Base-by-base conservation (phyloP, 2,797 vertebrate genomes). In the Mus minutoides region DNA sequence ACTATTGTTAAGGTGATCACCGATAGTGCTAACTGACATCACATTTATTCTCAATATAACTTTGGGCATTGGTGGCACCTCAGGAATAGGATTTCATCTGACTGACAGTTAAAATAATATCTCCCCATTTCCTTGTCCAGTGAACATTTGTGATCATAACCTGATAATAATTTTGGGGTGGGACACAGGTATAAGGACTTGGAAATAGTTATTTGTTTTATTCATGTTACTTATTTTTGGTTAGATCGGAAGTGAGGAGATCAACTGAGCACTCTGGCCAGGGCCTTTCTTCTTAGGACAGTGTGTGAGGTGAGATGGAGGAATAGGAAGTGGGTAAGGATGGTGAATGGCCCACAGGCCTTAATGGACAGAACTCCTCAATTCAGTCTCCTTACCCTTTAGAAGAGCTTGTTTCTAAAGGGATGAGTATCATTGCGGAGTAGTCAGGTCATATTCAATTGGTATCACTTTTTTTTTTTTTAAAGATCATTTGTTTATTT, bases 81-180 rank as follows among this genome's bases (percentile, higher is more conserved):
- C 49, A 10, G 49, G 34, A 75, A 34, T 17, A 93, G 79, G 93
- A 80, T 83, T 89, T 83, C 67, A 56, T 86, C 69, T 93, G n/a
- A 7, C 14, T 95, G 52, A 58, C 19, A 60, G 40, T 29, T 8
- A 87, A 69, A 89, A 49, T 54, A 78, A 43, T 62, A 1, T 7
- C 46, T 91, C 80, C 14, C 0, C 5, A 75, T 89, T 89, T 92
- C 86, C 6, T 54, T 77, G 49, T 69, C 24, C 29, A 79, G 31
- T 6, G 1, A 92, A 58, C 83, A 56, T 92, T 89, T 78, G 17
- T 89, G 82, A 73, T 3, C 54, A 11, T 90, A 94, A 88, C 69
- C 58, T 71, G 52, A 14, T 71, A 90, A 49, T 52, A 76, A 2
- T 11, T 84, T 87, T 76, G 34, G 22, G 46, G 69, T 60, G 26